Evolutionary conservation across 2,113 vertebrate genomes (phyloP).

Genomic region (Pachycephala philippinensis): DNA sequence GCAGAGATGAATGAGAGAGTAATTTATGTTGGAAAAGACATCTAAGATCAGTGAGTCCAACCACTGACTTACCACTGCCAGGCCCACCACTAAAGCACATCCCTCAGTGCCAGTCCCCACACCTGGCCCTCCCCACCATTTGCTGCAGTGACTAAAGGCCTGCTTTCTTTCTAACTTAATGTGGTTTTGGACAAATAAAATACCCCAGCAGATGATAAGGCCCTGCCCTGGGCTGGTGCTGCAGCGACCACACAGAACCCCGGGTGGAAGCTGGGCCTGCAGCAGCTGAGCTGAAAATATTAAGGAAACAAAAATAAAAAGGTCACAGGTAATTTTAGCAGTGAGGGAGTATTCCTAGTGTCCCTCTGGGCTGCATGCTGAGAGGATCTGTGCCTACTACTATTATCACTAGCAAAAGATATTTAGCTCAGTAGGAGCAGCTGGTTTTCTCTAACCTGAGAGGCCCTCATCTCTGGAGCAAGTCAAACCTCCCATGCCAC

Average conservation of each 20-base stretch:
- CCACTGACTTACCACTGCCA: not conserved
- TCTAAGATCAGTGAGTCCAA: not conserved
- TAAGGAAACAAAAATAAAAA: not conserved
- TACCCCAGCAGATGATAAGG: not conserved
- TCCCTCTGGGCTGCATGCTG: not conserved
- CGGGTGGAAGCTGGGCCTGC: fast-evolving
- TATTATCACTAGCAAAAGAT: not conserved
- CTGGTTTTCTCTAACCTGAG: not conserved
- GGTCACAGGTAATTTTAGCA: not conserved
- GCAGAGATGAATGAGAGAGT: not conserved
- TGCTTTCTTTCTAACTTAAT: not conserved
- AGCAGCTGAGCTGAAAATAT: not conserved
- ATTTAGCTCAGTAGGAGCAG: not conserved
- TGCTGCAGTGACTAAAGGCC: not conserved
- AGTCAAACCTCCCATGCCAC: not conserved
- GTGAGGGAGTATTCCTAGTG: not conserved
- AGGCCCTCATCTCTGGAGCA: not conserved
- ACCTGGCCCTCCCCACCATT: too few relatives aligned
- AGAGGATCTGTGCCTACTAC: not conserved
- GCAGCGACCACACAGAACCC: fast-evolving
- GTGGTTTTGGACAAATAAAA: not conserved
- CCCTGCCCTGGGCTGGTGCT: not conserved
- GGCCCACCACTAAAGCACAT: fast-evolving
- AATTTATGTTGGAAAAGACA: not conserved
- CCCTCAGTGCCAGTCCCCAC: too few relatives aligned